These are phyloP conservation scores for Chaetodon auriga DNA, from an alignment of 2,113 vertebrate genomes.

Conservation along the genomic window DNA sequence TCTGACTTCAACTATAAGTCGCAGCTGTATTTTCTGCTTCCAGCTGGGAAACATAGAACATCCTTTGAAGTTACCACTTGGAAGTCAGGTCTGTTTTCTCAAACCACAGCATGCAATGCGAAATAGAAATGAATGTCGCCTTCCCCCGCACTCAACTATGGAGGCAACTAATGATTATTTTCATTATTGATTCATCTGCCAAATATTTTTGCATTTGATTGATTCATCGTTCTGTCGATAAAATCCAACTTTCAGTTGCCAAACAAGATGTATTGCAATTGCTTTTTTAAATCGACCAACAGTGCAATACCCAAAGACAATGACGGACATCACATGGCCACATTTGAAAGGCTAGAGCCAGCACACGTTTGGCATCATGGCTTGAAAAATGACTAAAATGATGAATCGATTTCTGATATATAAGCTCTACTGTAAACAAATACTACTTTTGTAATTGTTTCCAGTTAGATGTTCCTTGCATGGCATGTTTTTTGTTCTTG, in stretches of 20 bases:
- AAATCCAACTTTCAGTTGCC: neutral
- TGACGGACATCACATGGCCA: too few relatives aligned
- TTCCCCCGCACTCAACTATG: neutral
- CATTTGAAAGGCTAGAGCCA: too few relatives aligned
- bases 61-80: neutral
- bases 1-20: neutral
- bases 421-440: neutral
- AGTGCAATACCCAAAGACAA: too few relatives aligned
- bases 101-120: too few relatives aligned
- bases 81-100: neutral
- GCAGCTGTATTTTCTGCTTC: neutral
- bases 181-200: neutral
- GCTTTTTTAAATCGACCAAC: neutral
- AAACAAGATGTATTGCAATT: neutral
- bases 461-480: neutral
- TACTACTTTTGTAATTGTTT: neutral
- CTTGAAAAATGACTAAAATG: too few relatives aligned
- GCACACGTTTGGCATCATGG: too few relatives aligned
- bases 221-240: neutral
- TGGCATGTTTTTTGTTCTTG: too few relatives aligned
- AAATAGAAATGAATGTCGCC: too few relatives aligned
- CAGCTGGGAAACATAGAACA: neutral
- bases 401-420: neutral
- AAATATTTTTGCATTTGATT: neutral
- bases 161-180: too few relatives aligned